Evolutionary conservation across 2,797 vertebrate genomes (phyloP), one percentile per base, ranked within the genome.

Genomic region (Takifugu ocellatus): DNA sequence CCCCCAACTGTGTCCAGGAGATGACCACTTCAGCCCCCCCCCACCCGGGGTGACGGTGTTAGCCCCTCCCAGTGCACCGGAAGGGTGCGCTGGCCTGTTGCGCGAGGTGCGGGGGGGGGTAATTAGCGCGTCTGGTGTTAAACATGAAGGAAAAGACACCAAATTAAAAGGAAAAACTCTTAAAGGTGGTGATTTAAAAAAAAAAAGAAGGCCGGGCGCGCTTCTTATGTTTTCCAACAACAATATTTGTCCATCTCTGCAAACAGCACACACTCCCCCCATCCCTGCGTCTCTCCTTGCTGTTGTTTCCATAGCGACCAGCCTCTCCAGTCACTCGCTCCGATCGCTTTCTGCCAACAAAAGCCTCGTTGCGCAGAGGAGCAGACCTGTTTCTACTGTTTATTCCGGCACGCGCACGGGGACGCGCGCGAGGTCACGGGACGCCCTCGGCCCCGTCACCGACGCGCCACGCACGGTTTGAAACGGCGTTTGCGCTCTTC

Each of bases 291-390:
- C 54, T 77, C 62, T 82, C 82, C 82, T 83, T 80, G 79, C 86
- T 83, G 84, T 87, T 86, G 91, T 92, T 92, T 90, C 91, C 91
- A 92, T 92, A 90, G 90, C 89, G 85, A 92, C 90, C 74, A 76
- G 67, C 84, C 89, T 86, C 88, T 75, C 83, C 83, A 85, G 88
- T 89, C 91, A 86, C 86, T 86, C 86, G 77, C 81, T 84, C 60
- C 59, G 60, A 85, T 88, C 83, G 87, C 17, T 81, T 85, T 86
- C 81, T 87, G 82, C 86, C 87, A 90, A 88, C 84, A 87, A 90
- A 91, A 91, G 87, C 82, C 82, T 82, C 66, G 86, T 84, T 87
- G 86, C 84, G 90, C 90, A 91, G 90, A 86, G 79, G 83, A 85
- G 70, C 75, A 78, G n/a, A 82, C 81, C 79, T 88, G 87, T 84